Percentiles rank a stretch among this genome's conserved stretches.
Conservation (phyloP, 2,797 vertebrate species). For the Chelonia mydas region DNA sequence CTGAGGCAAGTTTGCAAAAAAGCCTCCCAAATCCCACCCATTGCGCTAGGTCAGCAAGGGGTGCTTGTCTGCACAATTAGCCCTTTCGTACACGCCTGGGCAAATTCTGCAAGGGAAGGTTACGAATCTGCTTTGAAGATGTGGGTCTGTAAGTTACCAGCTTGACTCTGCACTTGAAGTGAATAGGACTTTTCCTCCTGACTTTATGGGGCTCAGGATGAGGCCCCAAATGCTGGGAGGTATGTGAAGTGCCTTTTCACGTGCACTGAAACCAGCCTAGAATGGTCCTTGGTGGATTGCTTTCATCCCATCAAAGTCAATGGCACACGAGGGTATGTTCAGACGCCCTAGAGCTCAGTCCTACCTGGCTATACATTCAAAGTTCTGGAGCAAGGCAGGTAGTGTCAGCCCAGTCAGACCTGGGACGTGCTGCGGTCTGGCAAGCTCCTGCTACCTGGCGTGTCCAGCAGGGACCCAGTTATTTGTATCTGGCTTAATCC, state of each 20-base stretch:
- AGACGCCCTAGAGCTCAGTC: background rate
- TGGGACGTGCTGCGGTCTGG: background rate
- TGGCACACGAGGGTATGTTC: background rate
- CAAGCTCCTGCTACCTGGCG: background rate
- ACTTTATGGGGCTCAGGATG: background rate
- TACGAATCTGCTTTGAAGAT: background rate
- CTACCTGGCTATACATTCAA: background rate
- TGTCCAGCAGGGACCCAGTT: background rate
- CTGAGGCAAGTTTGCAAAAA: background rate
- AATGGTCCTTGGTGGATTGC: background rate
- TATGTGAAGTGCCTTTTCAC: background rate
- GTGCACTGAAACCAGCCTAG: background rate
- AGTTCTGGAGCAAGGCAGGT: background rate
- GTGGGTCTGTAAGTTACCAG: background rate
- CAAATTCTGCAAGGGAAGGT: background rate
- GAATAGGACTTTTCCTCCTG: background rate
- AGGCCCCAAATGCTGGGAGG: background rate
- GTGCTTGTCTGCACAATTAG: background rate
- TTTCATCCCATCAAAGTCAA: background rate
- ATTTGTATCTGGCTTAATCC: background rate
- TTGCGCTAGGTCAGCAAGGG: background rate
- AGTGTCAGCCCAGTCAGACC: background rate
- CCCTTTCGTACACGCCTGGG: background rate
- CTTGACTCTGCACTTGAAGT: background rate
- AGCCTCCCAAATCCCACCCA: background rate